A percentile compares a stretch with the other conserved stretches of the same genome.
Conservation (phyloP, 2,888 invertebrate species). For the Xestobium rufovillosum region DNA sequence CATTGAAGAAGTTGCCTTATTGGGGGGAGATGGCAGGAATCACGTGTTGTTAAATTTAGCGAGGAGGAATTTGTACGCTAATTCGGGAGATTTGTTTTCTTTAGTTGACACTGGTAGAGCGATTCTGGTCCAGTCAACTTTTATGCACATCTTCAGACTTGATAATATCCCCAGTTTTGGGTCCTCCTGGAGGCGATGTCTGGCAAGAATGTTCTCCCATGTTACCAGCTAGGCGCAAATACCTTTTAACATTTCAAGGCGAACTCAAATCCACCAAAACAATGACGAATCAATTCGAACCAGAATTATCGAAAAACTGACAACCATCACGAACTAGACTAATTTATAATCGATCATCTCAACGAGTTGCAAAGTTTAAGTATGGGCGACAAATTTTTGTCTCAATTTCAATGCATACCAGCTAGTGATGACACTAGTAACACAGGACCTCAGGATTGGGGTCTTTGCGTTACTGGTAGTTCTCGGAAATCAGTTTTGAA, state of each 20-base stretch:
- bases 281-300: conserved; percentile 13
- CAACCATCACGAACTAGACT: conserved; percentile 49
- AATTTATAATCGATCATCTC: conserved; percentile 60
- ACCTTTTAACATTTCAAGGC: conserved; percentile 75
- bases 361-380: conserved; percentile 57
- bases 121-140: conserved; percentile 80
- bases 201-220: conserved; percentile 84
- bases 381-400: conserved; percentile 64
- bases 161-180: conserved; percentile 78
- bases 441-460: conserved; percentile 66
- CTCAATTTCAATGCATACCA: conserved; percentile 79
- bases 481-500: conserved; percentile 63
- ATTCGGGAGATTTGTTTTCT: conserved; percentile 62
- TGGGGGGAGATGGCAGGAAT: conserved; percentile 97
- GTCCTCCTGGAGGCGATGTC: conserved; percentile 80
- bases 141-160: conserved; percentile 68
- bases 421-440: conserved; percentile 61
- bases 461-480: conserved; percentile 76
- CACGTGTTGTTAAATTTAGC: conserved; percentile 82
- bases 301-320: conserved; percentile 30
- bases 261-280: conserved; percentile 46
- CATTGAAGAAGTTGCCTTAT: conserved; percentile 66
- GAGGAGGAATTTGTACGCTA: conserved; percentile 61
- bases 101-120: conserved; percentile 74
- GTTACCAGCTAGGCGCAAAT: conserved; percentile 80